Conservation (phyloP, 92 coral and sea anemone species). For the Scolanthus callimorphus region DNA sequence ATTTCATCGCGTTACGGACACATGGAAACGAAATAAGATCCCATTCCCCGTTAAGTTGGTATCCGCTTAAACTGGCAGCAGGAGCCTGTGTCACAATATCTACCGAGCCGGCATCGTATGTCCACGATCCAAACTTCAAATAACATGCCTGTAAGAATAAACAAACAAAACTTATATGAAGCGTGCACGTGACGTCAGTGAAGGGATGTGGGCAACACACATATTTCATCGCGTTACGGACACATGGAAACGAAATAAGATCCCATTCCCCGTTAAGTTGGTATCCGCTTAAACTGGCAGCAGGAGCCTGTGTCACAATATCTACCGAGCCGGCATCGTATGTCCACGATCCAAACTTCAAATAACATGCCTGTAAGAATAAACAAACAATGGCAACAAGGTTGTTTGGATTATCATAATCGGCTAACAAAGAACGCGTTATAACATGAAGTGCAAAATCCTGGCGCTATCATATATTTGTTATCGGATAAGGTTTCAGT, state of each 20-base stretch:
- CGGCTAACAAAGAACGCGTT: no score
- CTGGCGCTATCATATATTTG: no score
- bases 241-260: constrained; percentile 66
- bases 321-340: constrained; percentile 79
- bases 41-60: constrained; percentile 87
- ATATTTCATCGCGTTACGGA: constrained; percentile 55
- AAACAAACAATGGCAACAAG: no score
- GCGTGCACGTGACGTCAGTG: constrained; percentile 89
- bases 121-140: constrained; percentile 95
- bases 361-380: constrained; percentile 73
- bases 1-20: constrained; percentile 48
- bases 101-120: constrained; percentile 75
- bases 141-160: constrained; percentile 79
- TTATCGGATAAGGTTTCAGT: no score
- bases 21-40: constrained; percentile 76
- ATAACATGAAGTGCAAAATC: no score
- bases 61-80: constrained; percentile 44
- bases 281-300: constrained; percentile 47
- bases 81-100: constrained; percentile 49
- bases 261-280: constrained; percentile 92
- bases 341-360: constrained; percentile 97
- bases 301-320: constrained; percentile 30
- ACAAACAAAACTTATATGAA: no score
- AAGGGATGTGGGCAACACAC: constrained; percentile 81
- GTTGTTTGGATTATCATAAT: no score